Conservation (phyloP, 2,797 vertebrate species). For the Melanotaenia maccullochi region DNA sequence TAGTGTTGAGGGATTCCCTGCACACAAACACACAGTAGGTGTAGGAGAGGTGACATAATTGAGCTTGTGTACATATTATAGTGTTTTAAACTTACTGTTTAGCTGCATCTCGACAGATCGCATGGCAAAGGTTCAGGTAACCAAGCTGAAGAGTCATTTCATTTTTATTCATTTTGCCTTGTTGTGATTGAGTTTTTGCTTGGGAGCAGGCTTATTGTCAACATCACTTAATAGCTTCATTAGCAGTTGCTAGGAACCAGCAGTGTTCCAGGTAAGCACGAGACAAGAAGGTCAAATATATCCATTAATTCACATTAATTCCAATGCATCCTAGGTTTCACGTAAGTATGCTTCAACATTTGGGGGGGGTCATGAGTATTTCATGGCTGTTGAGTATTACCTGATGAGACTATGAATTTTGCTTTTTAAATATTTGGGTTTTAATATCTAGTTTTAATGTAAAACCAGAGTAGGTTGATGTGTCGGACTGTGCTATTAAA, state of each 20-base stretch:
- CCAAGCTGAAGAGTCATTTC: neutral
- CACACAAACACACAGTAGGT: neutral
- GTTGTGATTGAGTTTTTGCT: neutral
- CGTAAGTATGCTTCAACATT: no score
- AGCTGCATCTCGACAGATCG: neutral
- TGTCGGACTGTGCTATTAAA: neutral
- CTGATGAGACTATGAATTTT: no score
- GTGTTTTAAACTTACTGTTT: neutral
- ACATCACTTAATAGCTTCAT: neutral
- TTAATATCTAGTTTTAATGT: neutral
- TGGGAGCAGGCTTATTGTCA: neutral
- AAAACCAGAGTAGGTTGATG: neutral
- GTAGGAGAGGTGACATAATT: slow-evolving; percentile 15
- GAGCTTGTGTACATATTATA: slow-evolving; percentile 9
- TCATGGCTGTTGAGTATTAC: no score
- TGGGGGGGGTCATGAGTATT: no score
- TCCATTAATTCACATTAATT: no score
- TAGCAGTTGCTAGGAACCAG: neutral
- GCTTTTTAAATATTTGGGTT: neutral
- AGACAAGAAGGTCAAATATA: neutral
- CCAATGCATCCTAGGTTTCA: no score
- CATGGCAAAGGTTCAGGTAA: slow-evolving; percentile 10
- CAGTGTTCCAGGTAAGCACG: neutral
- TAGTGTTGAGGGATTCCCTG: no score
- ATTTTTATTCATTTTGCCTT: neutral